A percentile compares a stretch with the other conserved stretches of the same genome.
Evolutionary conservation across 2,113 vertebrate species (phyloP).

Genomic region (Cheilinus undulatus): DNA sequence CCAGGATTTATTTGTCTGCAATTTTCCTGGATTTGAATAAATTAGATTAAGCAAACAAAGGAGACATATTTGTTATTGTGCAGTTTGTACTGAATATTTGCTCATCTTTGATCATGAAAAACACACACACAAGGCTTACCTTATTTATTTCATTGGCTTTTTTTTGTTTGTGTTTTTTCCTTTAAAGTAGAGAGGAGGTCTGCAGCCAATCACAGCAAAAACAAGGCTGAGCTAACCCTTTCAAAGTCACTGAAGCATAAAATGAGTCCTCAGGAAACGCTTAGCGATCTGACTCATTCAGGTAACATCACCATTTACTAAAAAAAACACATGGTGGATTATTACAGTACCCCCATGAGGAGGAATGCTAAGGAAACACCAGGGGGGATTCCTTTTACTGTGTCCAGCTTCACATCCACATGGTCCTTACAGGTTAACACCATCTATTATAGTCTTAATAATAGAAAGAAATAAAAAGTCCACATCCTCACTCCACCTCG

Average conservation of each 20-base stretch:
- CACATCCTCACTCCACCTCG: background rate
- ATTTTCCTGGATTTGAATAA: conserved; percentile 12
- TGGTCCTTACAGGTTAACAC: conserved; percentile 28
- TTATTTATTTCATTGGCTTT: background rate
- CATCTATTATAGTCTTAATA: background rate
- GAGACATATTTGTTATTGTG: background rate
- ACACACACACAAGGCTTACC: conserved; percentile 6
- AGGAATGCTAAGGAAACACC: conserved; percentile 38
- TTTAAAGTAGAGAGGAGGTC: conserved; percentile 5
- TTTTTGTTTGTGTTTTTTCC: conserved; percentile 10
- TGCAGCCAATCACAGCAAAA: conserved; percentile 45
- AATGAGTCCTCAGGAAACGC: conserved; percentile 41
- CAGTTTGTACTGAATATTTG: conserved; percentile 1
- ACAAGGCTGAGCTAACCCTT: conserved; percentile 7
- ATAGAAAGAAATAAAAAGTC: background rate
- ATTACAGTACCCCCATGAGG: conserved; percentile 30
- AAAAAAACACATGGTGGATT: conserved; percentile 51
- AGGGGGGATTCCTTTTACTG: conserved; percentile 23
- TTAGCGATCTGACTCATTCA: conserved; percentile 41
- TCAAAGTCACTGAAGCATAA: conserved; percentile 50
- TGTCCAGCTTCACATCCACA: conserved; percentile 8
- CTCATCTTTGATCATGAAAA: conserved; percentile 25
- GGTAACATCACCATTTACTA: conserved; percentile 54
- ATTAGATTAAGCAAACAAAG: background rate
- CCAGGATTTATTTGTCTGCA: background rate